Percentiles rank a stretch among this genome's conserved stretches.
Conservation (phyloP, 2,888 invertebrate species). For the Trichogramma evanescens region DNA sequence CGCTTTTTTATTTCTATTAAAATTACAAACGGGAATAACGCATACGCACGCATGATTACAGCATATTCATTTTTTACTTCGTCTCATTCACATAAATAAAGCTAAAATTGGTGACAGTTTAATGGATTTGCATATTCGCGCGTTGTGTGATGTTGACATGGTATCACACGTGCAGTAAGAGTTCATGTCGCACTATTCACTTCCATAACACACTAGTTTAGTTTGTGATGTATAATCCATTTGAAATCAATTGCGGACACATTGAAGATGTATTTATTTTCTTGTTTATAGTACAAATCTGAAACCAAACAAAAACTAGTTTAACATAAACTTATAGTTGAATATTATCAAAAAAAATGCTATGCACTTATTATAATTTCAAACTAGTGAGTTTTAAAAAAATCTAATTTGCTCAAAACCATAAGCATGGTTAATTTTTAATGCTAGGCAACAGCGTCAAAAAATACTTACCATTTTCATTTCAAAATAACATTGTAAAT, state of each 20-base stretch:
- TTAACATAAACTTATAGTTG: slow-evolving; percentile 7
- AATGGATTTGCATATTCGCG: slow-evolving; percentile 30
- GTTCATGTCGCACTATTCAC: slow-evolving; percentile 38
- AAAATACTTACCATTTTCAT: slow-evolving; percentile 15
- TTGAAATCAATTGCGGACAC: slow-evolving; percentile 37
- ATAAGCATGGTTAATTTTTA: slow-evolving; percentile 5
- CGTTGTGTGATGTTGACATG: slow-evolving; percentile 26
- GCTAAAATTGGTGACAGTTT: slow-evolving; percentile 42
- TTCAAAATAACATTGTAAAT: slow-evolving; percentile 2
- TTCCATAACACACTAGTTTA: slow-evolving; percentile 36
- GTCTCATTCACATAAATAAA: slow-evolving; percentile 27
- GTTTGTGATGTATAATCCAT: slow-evolving; percentile 35
- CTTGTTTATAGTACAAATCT: slow-evolving; percentile 43
- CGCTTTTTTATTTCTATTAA: slow-evolving; percentile 40
- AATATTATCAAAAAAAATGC: slow-evolving; percentile 1
- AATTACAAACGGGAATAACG: slow-evolving; percentile 44
- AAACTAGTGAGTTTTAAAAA: neutral
- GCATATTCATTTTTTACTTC: slow-evolving; percentile 26
- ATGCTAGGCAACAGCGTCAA: neutral
- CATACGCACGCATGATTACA: slow-evolving; percentile 22
- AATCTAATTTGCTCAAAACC: neutral
- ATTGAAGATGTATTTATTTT: slow-evolving; percentile 40
- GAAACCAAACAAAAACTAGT: slow-evolving; percentile 31
- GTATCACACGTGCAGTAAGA: slow-evolving; percentile 33
- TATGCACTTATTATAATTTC: neutral